Evolutionary conservation across 53 echinoderm and acorn worm species (phyloP), one percentile per base, ranked within the genome.

Genomic region (Patiria pectinifera): DNA sequence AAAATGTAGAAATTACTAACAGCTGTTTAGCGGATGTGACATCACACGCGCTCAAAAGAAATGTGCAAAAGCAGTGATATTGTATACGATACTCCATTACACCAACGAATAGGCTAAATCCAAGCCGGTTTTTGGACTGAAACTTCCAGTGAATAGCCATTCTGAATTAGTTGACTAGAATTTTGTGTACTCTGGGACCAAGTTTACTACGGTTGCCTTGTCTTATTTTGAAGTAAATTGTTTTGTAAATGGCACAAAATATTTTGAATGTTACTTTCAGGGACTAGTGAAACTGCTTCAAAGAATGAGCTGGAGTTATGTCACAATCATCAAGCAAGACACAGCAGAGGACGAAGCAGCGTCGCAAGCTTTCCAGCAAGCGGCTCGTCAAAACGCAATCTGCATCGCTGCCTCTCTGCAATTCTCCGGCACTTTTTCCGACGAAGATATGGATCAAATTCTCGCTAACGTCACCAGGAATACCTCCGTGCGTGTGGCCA

Each of bases 241-340:
- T 35, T 35, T 45, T 79, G 79, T 24, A 23, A 49, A 62, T 4
- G 35, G 60, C 48, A 23, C 21, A 9, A 35, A 35, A 35, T 35
- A 35, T 35, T 35, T 35, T 35, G 0, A 35, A 59, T 81, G 3
- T 48, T 23, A 14, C 45, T 21, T 78, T 13, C 61, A 95, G 95
- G 95, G 80, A 79, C 78, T 95, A 44, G 86, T 95, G 0, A 69
- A n/a, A 26, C 61, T 95, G 62, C 93, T 95, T 0, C 83, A 85
- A 47, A 48, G 82, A 48, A 85, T 93, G 91, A 85, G 84, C 6
- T 95, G 95, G 95, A 93, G 63, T 49, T 95, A 95, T 81, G 83
- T 95, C 2, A 85, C 91, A 22, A 86, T 89, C 84, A 81, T 95
- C 61, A 95, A 69, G 8, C 59, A 90, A 3, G 86, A 92, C 63